These are phyloP conservation scores for Eudyptes chrysolophus DNA, from an alignment of 2,113 vertebrate species.

Conservation along the genomic window DNA sequence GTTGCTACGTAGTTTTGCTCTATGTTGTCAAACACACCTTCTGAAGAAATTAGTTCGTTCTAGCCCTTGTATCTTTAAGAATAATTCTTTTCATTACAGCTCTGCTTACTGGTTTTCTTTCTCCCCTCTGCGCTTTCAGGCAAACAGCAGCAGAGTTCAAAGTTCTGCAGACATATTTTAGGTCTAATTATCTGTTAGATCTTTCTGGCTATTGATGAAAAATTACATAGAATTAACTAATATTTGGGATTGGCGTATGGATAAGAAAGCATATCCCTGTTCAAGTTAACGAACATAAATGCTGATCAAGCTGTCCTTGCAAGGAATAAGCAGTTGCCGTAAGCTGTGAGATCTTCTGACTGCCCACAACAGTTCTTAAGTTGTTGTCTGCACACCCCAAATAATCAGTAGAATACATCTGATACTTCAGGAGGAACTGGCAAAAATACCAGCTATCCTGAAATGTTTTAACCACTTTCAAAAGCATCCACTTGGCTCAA, in stretches of 20 bases:
- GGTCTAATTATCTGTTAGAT: neutral
- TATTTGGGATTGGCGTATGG: neutral
- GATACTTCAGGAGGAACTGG: neutral
- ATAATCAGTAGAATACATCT: neutral
- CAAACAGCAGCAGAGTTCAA: neutral
- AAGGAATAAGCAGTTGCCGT: neutral
- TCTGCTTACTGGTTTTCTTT: neutral
- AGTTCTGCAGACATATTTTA: neutral
- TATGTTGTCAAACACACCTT: constrained; percentile 26
- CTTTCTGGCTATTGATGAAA: neutral
- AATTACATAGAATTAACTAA: neutral
- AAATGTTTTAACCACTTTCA: neutral
- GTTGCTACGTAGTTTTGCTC: neutral
- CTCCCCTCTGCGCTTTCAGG: neutral
- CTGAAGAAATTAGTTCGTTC: neutral
- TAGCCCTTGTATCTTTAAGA: neutral
- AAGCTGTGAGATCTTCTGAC: neutral
- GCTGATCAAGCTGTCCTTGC: neutral
- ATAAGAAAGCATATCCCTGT: neutral
- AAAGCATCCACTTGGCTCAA: neutral
- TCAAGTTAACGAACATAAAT: neutral
- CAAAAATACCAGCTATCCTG: neutral
- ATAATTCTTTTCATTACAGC: neutral
- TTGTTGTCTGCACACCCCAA: neutral
- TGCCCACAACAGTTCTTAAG: neutral